These are phyloP conservation scores for Fregetta grallaria DNA, from an alignment of 2,113 vertebrate genomes.

Conservation along the genomic window DNA sequence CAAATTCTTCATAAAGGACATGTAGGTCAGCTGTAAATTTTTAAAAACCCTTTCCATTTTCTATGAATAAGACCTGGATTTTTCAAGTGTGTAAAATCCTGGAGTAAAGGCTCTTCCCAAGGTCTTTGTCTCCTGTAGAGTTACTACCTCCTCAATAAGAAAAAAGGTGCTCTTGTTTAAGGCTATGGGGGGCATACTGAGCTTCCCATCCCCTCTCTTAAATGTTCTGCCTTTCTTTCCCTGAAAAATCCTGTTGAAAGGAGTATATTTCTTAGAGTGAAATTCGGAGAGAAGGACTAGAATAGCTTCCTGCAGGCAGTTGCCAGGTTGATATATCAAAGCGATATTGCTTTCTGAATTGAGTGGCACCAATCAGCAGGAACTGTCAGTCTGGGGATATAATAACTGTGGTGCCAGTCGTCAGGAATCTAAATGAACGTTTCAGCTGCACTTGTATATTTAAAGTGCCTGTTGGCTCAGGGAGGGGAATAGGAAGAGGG, in stretches of 20 bases:
- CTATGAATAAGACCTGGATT: neutral
- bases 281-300: constrained; percentile 57
- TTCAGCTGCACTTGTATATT: constrained; percentile 33
- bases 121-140: constrained; percentile 23
- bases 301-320: constrained; percentile 60
- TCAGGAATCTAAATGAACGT: constrained; percentile 53
- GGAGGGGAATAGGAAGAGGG: neutral
- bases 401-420: constrained; percentile 57
- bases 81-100: constrained; percentile 7
- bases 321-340: constrained; percentile 60
- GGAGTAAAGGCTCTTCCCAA: constrained; percentile 11
- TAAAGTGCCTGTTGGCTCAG: constrained; percentile 7
- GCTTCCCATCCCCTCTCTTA: constrained; percentile 41
- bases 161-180: constrained; percentile 27
- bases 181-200: neutral
- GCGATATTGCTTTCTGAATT: constrained; percentile 56
- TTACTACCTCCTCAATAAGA: constrained; percentile 61
- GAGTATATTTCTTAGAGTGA: constrained; percentile 22
- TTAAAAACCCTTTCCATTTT: neutral
- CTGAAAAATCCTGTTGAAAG: constrained; percentile 48
- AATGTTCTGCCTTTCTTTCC: constrained; percentile 17
- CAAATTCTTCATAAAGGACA: neutral
- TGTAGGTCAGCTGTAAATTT: constrained; percentile 7
- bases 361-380: constrained; percentile 62
- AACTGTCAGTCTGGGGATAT: constrained; percentile 59